Evolutionary conservation across 2,888 invertebrate genomes (phyloP).

Genomic region (Cinara cedri): DNA sequence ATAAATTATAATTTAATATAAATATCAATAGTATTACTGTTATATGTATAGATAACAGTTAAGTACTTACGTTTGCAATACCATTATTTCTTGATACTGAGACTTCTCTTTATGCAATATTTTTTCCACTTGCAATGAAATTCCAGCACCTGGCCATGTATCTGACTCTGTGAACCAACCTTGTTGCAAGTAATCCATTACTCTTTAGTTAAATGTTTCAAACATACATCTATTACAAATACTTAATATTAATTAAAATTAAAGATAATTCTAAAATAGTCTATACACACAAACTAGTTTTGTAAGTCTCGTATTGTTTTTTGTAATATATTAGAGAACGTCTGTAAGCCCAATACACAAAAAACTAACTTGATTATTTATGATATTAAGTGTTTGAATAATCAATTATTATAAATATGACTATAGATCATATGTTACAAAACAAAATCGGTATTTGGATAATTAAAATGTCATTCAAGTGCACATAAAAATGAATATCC

Average conservation of each 20-base stretch:
- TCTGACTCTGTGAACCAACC: constrained; percentile 95
- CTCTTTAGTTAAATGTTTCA: not conserved
- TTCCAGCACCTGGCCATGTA: constrained; percentile 88
- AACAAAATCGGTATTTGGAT: no score
- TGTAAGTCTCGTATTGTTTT: no score
- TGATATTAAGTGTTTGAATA: no score
- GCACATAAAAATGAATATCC: no score
- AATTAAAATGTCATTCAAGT: no score
- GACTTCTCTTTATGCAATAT: constrained; percentile 81
- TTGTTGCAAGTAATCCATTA: constrained; percentile 74
- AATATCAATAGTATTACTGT: not conserved
- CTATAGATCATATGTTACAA: no score
- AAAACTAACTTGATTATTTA: no score
- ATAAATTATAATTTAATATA: not conserved
- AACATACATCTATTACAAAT: not conserved
- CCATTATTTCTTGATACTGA: constrained; percentile 81
- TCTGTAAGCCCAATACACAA: no score
- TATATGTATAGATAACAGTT: not conserved
- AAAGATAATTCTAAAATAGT: no score
- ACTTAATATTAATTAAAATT: not conserved
- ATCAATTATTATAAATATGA: no score
- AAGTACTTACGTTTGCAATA: constrained; percentile 75
- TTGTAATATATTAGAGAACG: no score
- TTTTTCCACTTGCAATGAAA: constrained; percentile 83
- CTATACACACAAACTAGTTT: no score